Conservation (phyloP, 2,797 vertebrate genomes). For the Gorsachius magnificus region DNA sequence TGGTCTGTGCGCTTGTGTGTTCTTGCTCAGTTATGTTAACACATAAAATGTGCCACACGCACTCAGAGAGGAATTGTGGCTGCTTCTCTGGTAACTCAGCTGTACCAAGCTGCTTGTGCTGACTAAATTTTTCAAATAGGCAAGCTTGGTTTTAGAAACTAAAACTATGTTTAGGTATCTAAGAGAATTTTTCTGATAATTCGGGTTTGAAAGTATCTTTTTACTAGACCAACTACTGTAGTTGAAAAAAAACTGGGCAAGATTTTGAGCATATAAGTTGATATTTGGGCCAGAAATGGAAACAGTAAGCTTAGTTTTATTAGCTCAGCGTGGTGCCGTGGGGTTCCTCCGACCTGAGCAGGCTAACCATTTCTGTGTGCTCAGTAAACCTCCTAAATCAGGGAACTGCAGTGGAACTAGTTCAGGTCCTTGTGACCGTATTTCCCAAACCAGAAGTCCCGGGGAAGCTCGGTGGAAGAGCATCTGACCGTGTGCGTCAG, state of each 20-base stretch:
- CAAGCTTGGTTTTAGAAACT: not conserved
- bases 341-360: not conserved
- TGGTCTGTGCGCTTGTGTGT: not conserved
- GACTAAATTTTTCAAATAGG: not conserved
- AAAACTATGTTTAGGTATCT: not conserved
- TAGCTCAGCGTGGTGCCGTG: fast-evolving
- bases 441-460: not conserved
- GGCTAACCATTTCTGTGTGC: not conserved
- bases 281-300: not conserved
- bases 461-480: not conserved
- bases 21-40: fast-evolving
- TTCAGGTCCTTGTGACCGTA: not conserved
- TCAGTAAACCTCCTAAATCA: not conserved
- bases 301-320: not conserved
- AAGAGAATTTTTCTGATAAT: not conserved
- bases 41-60: fast-evolving
- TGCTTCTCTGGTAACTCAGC: not conserved
- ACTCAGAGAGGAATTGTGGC: not conserved
- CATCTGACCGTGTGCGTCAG: fast-evolving
- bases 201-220: not conserved
- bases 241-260: not conserved
- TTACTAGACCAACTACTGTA: not conserved
- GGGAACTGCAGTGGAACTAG: not conserved
- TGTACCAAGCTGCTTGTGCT: not conserved
- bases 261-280: not conserved